phyloP scores from a whole-genome alignment of 1,140 invertebrate genomes.

The Ips nitidus region DNA sequence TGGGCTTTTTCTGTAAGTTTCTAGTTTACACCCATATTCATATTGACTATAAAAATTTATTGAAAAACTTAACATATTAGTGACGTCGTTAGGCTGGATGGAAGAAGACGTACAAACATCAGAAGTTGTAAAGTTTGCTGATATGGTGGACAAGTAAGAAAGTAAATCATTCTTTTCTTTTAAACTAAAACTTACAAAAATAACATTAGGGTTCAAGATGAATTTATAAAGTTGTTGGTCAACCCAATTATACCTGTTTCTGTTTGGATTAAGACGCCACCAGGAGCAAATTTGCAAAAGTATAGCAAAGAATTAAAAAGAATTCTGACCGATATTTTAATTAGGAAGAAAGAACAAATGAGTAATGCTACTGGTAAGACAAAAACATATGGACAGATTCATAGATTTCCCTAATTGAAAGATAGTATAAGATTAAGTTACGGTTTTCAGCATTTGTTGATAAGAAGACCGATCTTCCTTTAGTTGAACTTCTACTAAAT shows the following conservation, averaged over 20 bases:
- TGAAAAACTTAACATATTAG: neutral
- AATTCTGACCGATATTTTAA: neutral
- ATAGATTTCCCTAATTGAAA: no score
- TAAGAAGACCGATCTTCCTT: no score
- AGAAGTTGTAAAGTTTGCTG: neutral
- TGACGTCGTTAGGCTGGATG: neutral
- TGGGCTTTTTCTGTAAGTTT: constrained; percentile 15
- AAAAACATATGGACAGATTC: no score
- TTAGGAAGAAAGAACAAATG: neutral
- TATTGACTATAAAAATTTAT: neutral
- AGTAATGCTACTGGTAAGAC: neutral
- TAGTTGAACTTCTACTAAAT: no score
- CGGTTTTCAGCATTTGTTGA: no score
- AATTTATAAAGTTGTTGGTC: constrained; percentile 3
- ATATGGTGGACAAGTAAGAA: neutral
- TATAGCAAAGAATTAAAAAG: neutral
- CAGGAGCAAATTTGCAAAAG: neutral
- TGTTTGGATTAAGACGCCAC: constrained; percentile 1
- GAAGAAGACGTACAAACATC: neutral
- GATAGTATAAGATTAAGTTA: no score
- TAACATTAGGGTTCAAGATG: constrained; percentile 10
- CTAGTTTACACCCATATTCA: no score
- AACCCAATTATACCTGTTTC: constrained; percentile 8
- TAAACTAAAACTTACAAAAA: no score
- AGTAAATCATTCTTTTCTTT: neutral